Evolutionary conservation across 1,140 invertebrate species (phyloP).

Genomic region (Hylaeus anthracinus): DNA sequence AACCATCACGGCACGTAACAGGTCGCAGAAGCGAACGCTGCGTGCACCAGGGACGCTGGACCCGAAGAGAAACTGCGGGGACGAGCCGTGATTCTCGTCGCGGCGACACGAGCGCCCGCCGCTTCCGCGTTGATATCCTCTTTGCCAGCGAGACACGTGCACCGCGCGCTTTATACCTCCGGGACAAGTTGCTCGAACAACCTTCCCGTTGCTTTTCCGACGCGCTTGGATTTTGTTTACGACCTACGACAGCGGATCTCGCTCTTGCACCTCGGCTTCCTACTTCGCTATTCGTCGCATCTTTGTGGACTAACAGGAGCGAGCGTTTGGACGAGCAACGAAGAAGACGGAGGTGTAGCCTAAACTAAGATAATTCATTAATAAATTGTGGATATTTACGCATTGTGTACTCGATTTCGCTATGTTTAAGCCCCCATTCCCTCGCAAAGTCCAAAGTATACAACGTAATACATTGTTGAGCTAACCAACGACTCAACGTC

Average conservation of each 20-base stretch:
- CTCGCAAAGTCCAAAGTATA: too few relatives aligned
- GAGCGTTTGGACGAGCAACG: too few relatives aligned
- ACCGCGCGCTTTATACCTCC: conserved; percentile 47
- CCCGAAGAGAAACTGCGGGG: conserved; percentile 53
- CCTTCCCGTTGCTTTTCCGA: conserved; percentile 44
- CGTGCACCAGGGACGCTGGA: conserved; percentile 16
- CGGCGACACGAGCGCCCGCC: conserved; percentile 58
- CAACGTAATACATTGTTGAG: too few relatives aligned
- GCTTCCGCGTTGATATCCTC: conserved; percentile 65
- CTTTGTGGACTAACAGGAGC: too few relatives aligned
- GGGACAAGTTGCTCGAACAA: conserved; percentile 51
- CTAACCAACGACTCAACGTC: too few relatives aligned
- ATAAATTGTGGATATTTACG: too few relatives aligned
- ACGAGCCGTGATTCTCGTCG: conserved; percentile 60
- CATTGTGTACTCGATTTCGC: too few relatives aligned
- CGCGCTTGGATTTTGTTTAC: conserved; percentile 16
- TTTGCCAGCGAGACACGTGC: conserved; percentile 48
- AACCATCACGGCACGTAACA: conserved; percentile 54
- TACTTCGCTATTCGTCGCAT: too few relatives aligned
- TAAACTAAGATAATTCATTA: too few relatives aligned
- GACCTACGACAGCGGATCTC: background rate
- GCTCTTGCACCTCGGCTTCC: background rate
- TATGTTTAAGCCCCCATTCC: too few relatives aligned
- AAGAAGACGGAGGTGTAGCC: too few relatives aligned
- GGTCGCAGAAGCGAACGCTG: conserved; percentile 45